phyloP scores from a whole-genome alignment of 2,888 invertebrate genomes.

The Micoletzkya japonica region DNA sequence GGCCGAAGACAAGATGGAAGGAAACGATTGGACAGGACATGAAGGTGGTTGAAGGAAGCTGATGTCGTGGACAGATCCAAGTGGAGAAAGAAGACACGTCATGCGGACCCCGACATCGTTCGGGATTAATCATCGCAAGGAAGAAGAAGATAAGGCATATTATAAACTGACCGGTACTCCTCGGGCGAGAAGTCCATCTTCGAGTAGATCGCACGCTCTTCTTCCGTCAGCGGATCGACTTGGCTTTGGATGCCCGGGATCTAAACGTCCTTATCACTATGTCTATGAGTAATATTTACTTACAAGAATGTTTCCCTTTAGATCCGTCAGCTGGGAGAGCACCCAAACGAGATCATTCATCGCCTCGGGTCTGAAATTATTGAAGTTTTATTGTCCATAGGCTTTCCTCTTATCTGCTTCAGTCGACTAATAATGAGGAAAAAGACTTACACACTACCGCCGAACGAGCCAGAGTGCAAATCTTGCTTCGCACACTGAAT shows the following conservation, averaged over 20 bases:
- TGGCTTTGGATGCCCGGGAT: conserved; percentile 78
- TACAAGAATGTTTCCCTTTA: conserved; percentile 77
- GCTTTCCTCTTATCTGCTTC: not conserved
- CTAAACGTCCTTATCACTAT: not conserved
- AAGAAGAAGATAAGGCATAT: no score
- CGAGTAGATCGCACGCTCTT: conserved; percentile 73
- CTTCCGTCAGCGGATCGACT: conserved; percentile 72
- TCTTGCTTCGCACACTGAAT: conserved; percentile 81
- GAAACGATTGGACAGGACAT: no score
- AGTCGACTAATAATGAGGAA: not conserved
- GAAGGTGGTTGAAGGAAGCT: no score
- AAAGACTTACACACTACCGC: conserved; percentile 81
- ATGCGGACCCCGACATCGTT: not conserved
- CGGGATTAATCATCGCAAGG: not conserved
- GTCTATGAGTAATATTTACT: not conserved
- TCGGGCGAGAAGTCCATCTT: conserved; percentile 82
- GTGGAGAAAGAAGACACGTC: not conserved
- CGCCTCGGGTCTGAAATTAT: conserved; percentile 73
- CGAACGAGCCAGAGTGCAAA: conserved; percentile 92
- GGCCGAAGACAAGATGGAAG: no score
- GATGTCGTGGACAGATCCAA: no score
- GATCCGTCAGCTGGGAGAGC: conserved; percentile 81
- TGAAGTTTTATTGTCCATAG: not conserved
- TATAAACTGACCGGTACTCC: conserved; percentile 29
- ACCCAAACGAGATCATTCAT: conserved; percentile 88